Base-by-base conservation (phyloP, 1,140 invertebrate genomes). In the Centruroides sculpturatus region DNA sequence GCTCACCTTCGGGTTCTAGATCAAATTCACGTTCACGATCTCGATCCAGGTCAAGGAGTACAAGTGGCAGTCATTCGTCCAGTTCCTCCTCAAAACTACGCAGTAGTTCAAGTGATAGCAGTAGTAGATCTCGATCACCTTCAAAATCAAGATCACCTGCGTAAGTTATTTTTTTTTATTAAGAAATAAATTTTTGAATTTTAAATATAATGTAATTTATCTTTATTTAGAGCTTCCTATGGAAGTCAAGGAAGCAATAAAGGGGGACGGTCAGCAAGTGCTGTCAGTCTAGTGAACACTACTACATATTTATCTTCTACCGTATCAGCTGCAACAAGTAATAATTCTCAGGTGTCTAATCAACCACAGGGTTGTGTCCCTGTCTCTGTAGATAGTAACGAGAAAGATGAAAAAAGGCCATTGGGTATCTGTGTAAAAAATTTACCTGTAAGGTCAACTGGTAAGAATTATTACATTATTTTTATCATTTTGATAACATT, bases 391-490 rank as follows among this genome's bases (percentile, higher is more conserved):
- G 57, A 61, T 47, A 61, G 56, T 47, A 35, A 54, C 23, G 63
- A 80, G 67, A 75, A 80, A 63, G 84, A 85, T 69, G 86, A 89
- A 66, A 80, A 84, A 61, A 76, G 85, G 63, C 85, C 88, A 47
- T 75, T 92, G 61, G 91, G 89, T 51, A 94, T 97, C 69, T 91
- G 89, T 76, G 91, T 96, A 56, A 81, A 85, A 67, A 93, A 94
- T 74, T 76, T 96, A 65, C 92, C 92, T 59, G 80, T 85, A 53
- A 79, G 92, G 66, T 95, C 92, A 63, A 82, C 80, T 74, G 80
- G 80, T 82, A 70, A 67, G 71, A 53, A 34, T 36, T 34, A 23
- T 6, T 41, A 41, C 8, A 59, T 53, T 9, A 34, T 59, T 53
- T 35, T n/a, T 13, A 35, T n/a, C 12, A 36, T 9, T 41, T 41